phyloP scores from a whole-genome alignment of 2,888 invertebrate species.

The Leucoma salicis region DNA sequence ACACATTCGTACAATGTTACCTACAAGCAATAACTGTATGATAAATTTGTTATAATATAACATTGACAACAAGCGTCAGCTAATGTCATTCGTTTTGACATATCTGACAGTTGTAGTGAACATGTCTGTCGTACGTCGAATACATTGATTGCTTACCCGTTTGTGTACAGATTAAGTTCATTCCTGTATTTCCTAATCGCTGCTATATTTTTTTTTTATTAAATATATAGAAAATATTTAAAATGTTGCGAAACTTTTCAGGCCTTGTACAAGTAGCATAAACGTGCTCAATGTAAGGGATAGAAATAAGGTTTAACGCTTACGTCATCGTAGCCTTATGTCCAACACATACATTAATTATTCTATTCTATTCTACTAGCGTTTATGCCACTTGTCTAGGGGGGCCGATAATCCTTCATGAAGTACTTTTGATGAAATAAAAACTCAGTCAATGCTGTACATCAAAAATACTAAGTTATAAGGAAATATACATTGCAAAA shows the following conservation, averaged over 20 bases:
- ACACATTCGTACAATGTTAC: conserved; percentile 40
- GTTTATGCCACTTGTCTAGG: no score
- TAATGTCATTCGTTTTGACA: conserved; percentile 9
- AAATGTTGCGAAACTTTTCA: no score
- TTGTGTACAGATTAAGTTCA: not conserved
- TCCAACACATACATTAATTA: no score
- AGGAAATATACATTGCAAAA: not conserved
- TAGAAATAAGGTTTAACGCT: no score
- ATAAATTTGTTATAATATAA: conserved; percentile 33
- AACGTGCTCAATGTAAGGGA: no score
- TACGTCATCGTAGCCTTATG: no score
- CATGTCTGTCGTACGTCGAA: conserved; percentile 26
- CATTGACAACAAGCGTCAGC: conserved; percentile 23
- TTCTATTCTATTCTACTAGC: no score
- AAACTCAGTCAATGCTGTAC: no score
- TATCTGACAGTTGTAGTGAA: conserved; percentile 20
- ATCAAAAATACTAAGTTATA: no score
- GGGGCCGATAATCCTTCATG: no score
- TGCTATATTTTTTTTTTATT: not conserved
- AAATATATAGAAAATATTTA: not conserved
- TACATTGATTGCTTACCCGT: conserved; percentile 13
- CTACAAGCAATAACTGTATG: conserved; percentile 45
- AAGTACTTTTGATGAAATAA: no score
- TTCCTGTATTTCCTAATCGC: not conserved
- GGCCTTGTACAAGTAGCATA: no score